These are phyloP conservation scores for Anas bahamensis DNA, from an alignment of 2,797 vertebrate species.

Conservation along the genomic window DNA sequence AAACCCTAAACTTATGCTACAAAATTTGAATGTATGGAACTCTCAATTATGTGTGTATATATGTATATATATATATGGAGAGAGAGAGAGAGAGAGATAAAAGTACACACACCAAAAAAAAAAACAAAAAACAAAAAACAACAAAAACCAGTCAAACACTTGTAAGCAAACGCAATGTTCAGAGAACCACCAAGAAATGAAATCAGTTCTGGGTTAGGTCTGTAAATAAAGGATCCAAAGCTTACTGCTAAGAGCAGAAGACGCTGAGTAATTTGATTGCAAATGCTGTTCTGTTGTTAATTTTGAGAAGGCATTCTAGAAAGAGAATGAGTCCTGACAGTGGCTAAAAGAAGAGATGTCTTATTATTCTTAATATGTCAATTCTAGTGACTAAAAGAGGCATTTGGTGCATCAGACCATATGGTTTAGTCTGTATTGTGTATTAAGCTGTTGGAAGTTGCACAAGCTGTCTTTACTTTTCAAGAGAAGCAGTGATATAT, in stretches of 20 bases:
- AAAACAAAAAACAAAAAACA: too few relatives aligned
- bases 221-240: not conserved
- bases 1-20: not conserved
- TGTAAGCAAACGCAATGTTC: not conserved
- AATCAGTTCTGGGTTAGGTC: not conserved
- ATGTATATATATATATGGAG: too few relatives aligned
- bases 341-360: not conserved
- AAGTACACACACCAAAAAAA: too few relatives aligned
- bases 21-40: not conserved
- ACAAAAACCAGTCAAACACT: not conserved
- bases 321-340: not conserved
- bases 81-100: too few relatives aligned
- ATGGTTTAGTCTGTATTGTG: not conserved
- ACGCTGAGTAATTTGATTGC: not conserved
- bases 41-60: accelerated
- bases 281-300: not conserved
- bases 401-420: not conserved
- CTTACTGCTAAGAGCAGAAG: not conserved
- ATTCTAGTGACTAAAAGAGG: not conserved
- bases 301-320: not conserved
- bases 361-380: not conserved
- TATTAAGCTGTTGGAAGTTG: not conserved
- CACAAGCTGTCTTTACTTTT: not conserved
- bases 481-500: not conserved
- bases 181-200: not conserved